Base-by-base conservation (phyloP, 2,797 vertebrate genomes). In the Antennarius maculatus region DNA sequence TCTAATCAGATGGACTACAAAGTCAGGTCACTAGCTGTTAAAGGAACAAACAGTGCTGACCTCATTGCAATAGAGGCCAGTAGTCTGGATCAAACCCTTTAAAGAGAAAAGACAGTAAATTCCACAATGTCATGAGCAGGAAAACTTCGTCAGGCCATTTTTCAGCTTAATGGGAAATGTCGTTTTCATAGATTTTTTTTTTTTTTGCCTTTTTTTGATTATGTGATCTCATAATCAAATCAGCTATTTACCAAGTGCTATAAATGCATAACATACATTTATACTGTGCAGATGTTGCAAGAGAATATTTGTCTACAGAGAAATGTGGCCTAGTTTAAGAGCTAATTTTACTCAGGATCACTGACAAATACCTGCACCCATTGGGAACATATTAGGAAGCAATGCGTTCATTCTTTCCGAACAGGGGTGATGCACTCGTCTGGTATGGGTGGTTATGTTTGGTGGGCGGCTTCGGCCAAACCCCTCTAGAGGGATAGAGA, bases 321-420 rank as follows among this genome's bases (percentile, higher is more conserved):
- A 54, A 14, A 75, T 73, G 13, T 82, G 86, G 87, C 84, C 74
- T 76, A 77, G 69, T 83, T 85, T 81, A 74, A 68, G 69, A 69
- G 77, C 53, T 75, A 74, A 74, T 80, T 84, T 74, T 47, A 53
- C 76, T 34, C 61, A 74, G 82, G 73, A 69, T 84, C 76, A 77
- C 83, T 72, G 78, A 87, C 81, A 88, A 83, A 92, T 91, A 92
- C 89, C 88, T 92, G 89, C 85, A 57, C 71, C 90, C 89, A 91
- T 89, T 93, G 72, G 82, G 89, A 92, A 92, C 74, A 53, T 86
- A 91, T 92, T 90, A 92, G 80, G 83, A 86, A 86, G 86, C 67
- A 68, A 86, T 87, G 88, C 87, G 88, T 91, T 93, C 89, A 92
- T 88, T 92, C 83, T 92, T 92, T 92, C 92, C 91, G 67, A 85